Conservation (phyloP, 2,888 invertebrate genomes). For the Ormyrus pomaceus region DNA sequence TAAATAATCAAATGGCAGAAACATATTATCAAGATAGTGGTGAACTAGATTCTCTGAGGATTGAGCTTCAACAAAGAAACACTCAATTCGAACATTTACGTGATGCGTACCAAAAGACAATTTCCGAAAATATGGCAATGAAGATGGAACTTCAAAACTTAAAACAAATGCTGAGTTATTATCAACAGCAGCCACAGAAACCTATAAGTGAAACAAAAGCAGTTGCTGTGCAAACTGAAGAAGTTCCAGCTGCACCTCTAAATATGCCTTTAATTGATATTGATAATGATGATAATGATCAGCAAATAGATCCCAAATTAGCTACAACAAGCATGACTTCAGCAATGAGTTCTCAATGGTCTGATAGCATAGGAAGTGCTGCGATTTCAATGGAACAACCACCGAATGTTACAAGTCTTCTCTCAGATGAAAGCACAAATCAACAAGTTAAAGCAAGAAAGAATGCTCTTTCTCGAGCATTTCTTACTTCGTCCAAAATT, state of each 20-base stretch:
- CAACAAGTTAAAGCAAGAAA: slow-evolving; percentile 57
- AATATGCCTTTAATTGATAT: slow-evolving; percentile 25
- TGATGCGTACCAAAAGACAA: slow-evolving; percentile 65
- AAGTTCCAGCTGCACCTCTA: slow-evolving; percentile 12
- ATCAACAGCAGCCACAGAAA: slow-evolving; percentile 48
- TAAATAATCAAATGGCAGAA: slow-evolving; percentile 43
- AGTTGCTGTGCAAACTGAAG: slow-evolving; percentile 67
- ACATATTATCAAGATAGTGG: slow-evolving; percentile 50
- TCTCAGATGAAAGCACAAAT: slow-evolving; percentile 66
- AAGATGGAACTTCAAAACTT: slow-evolving; percentile 66
- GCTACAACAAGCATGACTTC: slow-evolving; percentile 64
- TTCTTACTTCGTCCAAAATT: slow-evolving; percentile 71
- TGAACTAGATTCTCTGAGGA: slow-evolving; percentile 59
- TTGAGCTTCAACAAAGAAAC: slow-evolving; percentile 62
- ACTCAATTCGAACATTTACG: slow-evolving; percentile 61
- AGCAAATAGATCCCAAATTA: slow-evolving; percentile 55
- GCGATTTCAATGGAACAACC: slow-evolving; percentile 66
- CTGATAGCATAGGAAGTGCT: slow-evolving; percentile 65
- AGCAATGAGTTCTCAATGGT: slow-evolving; percentile 68
- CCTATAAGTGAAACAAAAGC: slow-evolving; percentile 54
- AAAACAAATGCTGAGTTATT: slow-evolving; percentile 58
- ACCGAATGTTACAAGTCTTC: slow-evolving; percentile 64
- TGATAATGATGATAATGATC: background rate
- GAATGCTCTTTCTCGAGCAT: slow-evolving; percentile 66
- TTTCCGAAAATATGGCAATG: slow-evolving; percentile 66